Conservation (phyloP, 2,797 vertebrate genomes). For the Clamator glandarius region DNA sequence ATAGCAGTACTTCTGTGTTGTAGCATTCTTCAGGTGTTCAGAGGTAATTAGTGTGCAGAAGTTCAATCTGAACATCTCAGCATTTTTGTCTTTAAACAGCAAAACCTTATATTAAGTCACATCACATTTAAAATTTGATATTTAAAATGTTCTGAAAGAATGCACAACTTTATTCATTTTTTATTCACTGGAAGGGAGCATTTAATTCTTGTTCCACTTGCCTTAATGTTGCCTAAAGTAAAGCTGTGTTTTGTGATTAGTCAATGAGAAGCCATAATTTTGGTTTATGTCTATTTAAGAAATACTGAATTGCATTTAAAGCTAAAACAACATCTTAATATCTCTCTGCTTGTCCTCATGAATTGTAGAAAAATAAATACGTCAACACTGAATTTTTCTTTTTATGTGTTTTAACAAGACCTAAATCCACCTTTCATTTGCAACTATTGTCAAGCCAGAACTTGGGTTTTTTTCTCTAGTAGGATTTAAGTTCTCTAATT, state of each 20-base stretch:
- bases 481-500: not conserved
- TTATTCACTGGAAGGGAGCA: not conserved
- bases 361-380: conserved; percentile 17
- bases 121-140: not conserved
- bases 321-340: not conserved
- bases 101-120: not conserved
- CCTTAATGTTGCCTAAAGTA: not conserved
- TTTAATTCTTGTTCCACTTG: not conserved
- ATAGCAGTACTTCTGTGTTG: not conserved
- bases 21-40: not conserved
- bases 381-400: not conserved
- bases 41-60: not conserved
- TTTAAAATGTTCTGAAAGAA: not conserved
- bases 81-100: not conserved
- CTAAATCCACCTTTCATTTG: not conserved
- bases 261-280: conserved; percentile 18
- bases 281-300: conserved; percentile 1
- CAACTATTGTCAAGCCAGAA: not conserved
- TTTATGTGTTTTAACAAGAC: not conserved
- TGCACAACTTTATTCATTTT: not conserved
- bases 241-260: conserved; percentile 20
- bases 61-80: not conserved
- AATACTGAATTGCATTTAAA: not conserved
- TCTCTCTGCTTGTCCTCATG: not conserved
- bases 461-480: not conserved